phyloP scores from a whole-genome alignment of 2,113 vertebrate genomes.

The Isurus oxyrinchus region DNA sequence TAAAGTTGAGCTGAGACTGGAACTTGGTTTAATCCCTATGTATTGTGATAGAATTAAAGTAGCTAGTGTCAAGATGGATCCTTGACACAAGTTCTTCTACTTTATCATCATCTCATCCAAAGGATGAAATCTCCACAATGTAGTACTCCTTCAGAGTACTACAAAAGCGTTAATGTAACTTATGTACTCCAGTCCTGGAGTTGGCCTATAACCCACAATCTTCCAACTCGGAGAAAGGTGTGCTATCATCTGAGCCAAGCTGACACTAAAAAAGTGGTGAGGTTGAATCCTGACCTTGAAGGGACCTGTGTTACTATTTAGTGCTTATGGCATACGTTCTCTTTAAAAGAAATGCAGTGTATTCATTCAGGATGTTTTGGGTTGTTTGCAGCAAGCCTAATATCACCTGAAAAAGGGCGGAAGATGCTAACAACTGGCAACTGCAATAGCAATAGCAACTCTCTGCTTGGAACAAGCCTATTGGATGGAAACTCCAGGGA shows the following conservation, averaged over 20 bases:
- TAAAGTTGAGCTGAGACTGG: background rate
- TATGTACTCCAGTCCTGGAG: background rate
- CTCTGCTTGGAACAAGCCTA: constrained; percentile 82
- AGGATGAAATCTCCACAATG: background rate
- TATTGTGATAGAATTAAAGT: background rate
- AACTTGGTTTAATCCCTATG: background rate
- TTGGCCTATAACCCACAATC: background rate
- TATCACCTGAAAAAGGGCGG: constrained; percentile 85
- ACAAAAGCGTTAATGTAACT: background rate
- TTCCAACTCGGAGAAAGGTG: background rate
- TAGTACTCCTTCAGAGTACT: background rate
- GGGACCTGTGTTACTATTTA: background rate
- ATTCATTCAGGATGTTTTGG: background rate
- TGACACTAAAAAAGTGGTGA: background rate
- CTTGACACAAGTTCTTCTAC: background rate
- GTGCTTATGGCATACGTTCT: background rate
- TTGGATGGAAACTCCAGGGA: constrained; percentile 93
- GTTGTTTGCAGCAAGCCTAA: constrained; percentile 76
- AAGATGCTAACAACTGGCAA: constrained; percentile 68
- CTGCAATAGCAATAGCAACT: constrained; percentile 76
- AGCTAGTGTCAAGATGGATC: background rate
- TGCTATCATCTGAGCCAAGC: background rate
- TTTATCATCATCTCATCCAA: background rate
- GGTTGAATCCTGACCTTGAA: background rate
- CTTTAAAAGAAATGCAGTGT: background rate